These are phyloP conservation scores for Gorsachius magnificus DNA, from an alignment of 2,797 vertebrate genomes.

Conservation along the genomic window DNA sequence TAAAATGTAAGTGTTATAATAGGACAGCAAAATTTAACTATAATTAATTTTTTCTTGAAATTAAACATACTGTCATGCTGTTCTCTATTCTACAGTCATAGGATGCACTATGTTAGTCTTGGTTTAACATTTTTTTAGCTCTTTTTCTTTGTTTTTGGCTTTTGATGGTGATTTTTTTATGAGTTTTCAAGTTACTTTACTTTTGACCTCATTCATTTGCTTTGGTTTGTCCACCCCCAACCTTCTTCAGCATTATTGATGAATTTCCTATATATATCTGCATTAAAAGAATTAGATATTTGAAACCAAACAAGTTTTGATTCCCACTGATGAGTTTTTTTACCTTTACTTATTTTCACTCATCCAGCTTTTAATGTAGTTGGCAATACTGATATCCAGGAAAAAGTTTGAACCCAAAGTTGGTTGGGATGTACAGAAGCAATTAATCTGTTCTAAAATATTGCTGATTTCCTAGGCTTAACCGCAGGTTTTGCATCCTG, in stretches of 20 bases:
- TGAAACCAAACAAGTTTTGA: background rate
- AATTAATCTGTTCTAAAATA: background rate
- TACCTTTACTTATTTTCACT: background rate
- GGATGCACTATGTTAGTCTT: background rate
- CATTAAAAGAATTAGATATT: background rate
- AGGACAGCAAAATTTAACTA: background rate
- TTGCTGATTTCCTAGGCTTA: background rate
- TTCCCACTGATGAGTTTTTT: background rate
- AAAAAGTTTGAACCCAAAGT: background rate
- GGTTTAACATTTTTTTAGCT: rapidly evolving
- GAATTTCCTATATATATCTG: background rate
- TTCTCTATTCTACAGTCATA: background rate
- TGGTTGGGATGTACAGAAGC: background rate
- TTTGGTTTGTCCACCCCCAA: background rate
- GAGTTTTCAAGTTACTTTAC: background rate
- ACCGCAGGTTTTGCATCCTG: background rate
- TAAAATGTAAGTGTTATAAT: background rate
- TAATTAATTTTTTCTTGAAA: background rate
- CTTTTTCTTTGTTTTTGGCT: background rate
- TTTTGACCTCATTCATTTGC: background rate
- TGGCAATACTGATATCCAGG: background rate
- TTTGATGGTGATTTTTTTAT: background rate
- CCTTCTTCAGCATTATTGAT: background rate
- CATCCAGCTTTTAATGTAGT: background rate
- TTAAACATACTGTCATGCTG: background rate